Percentiles rank a stretch among this genome's conserved stretches.
Conservation (phyloP, 2,888 invertebrate genomes). For the Dynastes hyllus region DNA sequence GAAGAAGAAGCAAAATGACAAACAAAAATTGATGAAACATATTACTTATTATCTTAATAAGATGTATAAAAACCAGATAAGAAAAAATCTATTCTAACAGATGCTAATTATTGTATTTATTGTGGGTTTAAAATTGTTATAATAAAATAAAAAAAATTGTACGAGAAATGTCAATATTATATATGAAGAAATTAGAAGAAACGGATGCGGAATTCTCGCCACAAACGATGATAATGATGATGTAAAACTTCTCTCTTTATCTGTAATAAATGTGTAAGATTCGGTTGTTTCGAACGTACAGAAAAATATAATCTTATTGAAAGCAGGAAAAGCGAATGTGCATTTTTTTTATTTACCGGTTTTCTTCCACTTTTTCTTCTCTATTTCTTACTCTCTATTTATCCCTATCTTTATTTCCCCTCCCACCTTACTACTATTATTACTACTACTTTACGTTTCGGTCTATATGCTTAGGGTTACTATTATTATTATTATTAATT, state of each 20-base stretch:
- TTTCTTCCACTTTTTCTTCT: neutral
- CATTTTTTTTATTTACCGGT: slow-evolving; percentile 35
- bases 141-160: neutral
- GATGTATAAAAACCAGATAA: slow-evolving; percentile 24
- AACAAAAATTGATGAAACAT: no score
- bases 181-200: neutral
- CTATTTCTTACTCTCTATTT: neutral
- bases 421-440: neutral
- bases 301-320: slow-evolving; percentile 13
- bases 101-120: slow-evolving; percentile 47
- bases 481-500: slow-evolving; percentile 32
- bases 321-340: slow-evolving; percentile 19
- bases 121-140: slow-evolving; percentile 50
- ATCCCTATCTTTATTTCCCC: neutral
- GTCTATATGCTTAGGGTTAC: slow-evolving; percentile 30
- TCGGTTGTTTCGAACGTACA: neutral
- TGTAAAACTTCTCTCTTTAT: slow-evolving; percentile 16
- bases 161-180: neutral
- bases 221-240: slow-evolving; percentile 5
- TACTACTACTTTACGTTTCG: slow-evolving; percentile 3
- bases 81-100: slow-evolving; percentile 22
- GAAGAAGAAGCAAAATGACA: neutral
- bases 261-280: slow-evolving; percentile 14
- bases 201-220: neutral
- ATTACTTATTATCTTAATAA: neutral